Base-by-base conservation (phyloP, 2,888 invertebrate species). In the Erebia ligea region DNA sequence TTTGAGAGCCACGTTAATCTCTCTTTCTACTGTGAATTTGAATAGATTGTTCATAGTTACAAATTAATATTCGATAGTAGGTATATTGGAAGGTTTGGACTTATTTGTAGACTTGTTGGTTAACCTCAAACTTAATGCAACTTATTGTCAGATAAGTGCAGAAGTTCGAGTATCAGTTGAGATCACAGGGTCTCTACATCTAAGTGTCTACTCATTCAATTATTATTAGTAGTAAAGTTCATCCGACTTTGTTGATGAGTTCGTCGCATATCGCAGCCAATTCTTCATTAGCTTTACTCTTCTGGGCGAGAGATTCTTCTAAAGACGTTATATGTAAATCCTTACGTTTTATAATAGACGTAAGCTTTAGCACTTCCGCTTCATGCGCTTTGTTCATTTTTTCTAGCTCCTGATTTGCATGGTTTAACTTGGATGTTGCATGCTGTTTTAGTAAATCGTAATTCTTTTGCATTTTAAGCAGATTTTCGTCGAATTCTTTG, bases 231-330 rank as follows among this genome's bases (percentile, higher is more conserved):
- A 50, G 6, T 19, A 54, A 15, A 21, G 5, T 80, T 92, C 86
- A 92, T 68, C 89, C 90, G 71, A 94, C 93, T 88, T 92, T 94
- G 79, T 94, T 94, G 82, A 99, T 98, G 72, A 99, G 95, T 91
- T 98, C 98, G 94, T 98, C 98, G 93, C 98, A 97, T 82, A 99
- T 97, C 80, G 97, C 96, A 65, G 98, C 96, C 79, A 99, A 92
- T 87, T 98, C 98, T 78, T 96, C 95, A 84, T 98, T 98, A 84
- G 98, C 98, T 86, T 97, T 97, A 1, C 95, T 95, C 92, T 98
- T 98, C 85, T 98, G 98, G 75, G 97, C 95, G 56, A 98, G 93
- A 64, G 96, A 95, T 81, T 97, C 97, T 81, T 97, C 96, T 67
- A 98, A 90, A 4, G 98, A 97, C 74, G 95, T 95, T 67, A 96